Evolutionary conservation across 1,140 invertebrate species (phyloP), one percentile per base, ranked within the genome.

Genomic region (Lucilia sericata): DNA sequence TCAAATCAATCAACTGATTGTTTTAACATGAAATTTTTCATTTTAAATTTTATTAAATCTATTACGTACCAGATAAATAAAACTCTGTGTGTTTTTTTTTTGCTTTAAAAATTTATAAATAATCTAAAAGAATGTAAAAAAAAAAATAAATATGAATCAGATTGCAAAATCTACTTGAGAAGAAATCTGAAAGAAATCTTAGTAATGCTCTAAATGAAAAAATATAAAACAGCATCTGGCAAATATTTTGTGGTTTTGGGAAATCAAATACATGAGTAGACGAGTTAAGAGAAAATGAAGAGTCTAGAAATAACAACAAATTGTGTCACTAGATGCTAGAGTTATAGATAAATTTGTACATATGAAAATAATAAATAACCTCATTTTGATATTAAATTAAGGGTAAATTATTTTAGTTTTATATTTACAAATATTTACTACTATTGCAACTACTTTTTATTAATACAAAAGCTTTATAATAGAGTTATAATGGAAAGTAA

Each of bases 171-270:
- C 42, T 42, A 42, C 42, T 42, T 42, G 42, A 42, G 42, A 8
- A n/a, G n/a, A n/a, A n/a, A n/a, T n/a, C n/a, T n/a, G n/a, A 60
- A 60, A 60, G 55, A 60, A 60, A 60, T 60, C 55, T 60, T 60
- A 60, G 55, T n/a, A 60, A 60, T 60, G 55, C 55, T 60, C 55
- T 60, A 60, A 60, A 60, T n/a, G n/a, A 60, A 2, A 60, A 60
- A n/a, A n/a, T n/a, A n/a, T n/a, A n/a, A 60, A 60, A 17, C 14
- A 60, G 55, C 55, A 60, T 60, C 55, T 60, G 55, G 55, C 14
- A 60, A 60, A 60, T 60, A 60, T n/a, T 14, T 60, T 60, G 55
- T n/a, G 55, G 55, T 60, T 60, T 60, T 60, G 55, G 55, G 55
- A 60, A 60, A 60, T 60, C 55, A 60, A 60, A 60, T 60, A 60